Base-by-base conservation (phyloP, 1,140 invertebrate species). In the Tetraneura akinire region DNA sequence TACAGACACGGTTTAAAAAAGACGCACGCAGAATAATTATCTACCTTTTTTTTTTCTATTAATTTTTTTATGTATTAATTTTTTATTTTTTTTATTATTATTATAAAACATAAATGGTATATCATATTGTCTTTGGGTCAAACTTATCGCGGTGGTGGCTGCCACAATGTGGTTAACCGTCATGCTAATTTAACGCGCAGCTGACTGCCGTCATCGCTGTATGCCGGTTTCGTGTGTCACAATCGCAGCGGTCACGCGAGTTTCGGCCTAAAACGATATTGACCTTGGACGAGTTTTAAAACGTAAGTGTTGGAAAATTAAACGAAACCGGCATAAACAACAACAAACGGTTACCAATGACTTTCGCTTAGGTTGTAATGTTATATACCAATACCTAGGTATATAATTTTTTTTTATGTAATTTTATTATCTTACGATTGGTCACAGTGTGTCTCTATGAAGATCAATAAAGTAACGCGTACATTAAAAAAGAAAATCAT, bases 211-310 rank as follows among this genome's bases (percentile, higher is more conserved):
- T 37, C 47, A 14, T 16, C 21, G 47, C 66, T n/a, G 66, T 14
- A n/a, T 29, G 26, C 70, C 49, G 47, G 49, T 55, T 76, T 53
- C 51, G 51, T 55, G 55, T 78, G 74, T 60, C 55, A 55, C 55
- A 78, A 78, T 51, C 71, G 32, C 51, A 42, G 68, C 64, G 64
- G 66, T 71, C 68, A 71, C 68, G 68, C 68, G 57, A 26, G 53
- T 57, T 57, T 57, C 37, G 66, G 66, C 21, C 66, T 37, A 37
- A 23, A 3, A 9, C 32, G 53, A 45, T 78, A 78, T 60, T 78
- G 74, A 78, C 74, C 74, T 78, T 78, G 74, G 37, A 78, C 74
- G 74, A 78, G 74, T 78, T 78, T 62, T n/a, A 16, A 57, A 60
- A 76, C 32, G 71, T 57, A 76, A 76, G 42, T 32, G 66, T 23